These are phyloP conservation scores for Panurus biarmicus DNA, from an alignment of 2,113 vertebrate species.

Conservation along the genomic window DNA sequence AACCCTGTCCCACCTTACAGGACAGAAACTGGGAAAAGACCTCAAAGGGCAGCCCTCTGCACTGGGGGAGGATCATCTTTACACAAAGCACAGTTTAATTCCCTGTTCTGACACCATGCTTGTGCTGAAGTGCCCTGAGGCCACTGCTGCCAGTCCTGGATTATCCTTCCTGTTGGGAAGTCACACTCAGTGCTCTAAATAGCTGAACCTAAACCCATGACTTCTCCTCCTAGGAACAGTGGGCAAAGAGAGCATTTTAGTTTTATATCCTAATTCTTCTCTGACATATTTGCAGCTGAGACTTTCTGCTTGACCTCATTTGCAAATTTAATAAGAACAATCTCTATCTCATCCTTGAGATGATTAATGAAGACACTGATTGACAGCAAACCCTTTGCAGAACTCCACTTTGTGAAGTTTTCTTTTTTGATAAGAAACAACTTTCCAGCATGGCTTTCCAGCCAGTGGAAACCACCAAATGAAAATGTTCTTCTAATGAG, in stretches of 20 bases:
- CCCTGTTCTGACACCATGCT: neutral
- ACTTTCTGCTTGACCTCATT: neutral
- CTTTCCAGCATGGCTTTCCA: neutral
- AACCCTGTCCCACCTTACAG: neutral
- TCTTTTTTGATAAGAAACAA: neutral
- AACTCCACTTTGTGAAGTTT: neutral
- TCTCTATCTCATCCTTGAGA: neutral
- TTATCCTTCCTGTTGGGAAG: neutral
- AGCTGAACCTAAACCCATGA: neutral
- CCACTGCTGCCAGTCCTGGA: fast-evolving
- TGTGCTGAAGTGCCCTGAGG: neutral
- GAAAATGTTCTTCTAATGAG: neutral
- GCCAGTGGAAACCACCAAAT: neutral
- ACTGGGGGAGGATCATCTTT: neutral
- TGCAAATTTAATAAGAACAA: neutral
- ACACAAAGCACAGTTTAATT: too few species aligned
- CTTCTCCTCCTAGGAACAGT: neutral
- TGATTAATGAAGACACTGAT: neutral
- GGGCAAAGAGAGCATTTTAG: neutral
- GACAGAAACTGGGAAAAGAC: neutral
- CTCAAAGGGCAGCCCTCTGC: neutral
- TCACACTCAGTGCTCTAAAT: fast-evolving
- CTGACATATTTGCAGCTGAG: neutral
- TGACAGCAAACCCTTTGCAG: neutral
- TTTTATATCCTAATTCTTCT: neutral